Evolutionary conservation across 2,113 vertebrate species (phyloP), one percentile per base, ranked within the genome.

Genomic region (Edolisoma coerulescens): DNA sequence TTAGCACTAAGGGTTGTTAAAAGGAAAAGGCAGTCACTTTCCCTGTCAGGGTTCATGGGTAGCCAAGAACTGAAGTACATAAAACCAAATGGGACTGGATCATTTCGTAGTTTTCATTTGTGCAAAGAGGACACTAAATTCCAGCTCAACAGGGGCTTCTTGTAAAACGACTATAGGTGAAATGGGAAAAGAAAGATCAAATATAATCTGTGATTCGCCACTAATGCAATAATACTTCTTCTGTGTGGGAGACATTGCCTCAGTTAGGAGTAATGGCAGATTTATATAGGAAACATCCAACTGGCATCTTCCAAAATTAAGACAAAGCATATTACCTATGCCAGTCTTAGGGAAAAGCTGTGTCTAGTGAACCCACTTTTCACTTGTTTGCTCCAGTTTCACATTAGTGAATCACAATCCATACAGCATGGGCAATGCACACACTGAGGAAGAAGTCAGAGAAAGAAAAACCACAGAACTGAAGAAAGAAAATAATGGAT

Each of bases 371-470:
- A 60, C 14, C 27, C 20, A 21, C 3, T 41, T 49, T 20, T 33
- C 27, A 33, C 33, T 50, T 45, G 13, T 59, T 64, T 68, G 16
- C 5, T 81, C 14, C 35, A 50, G 10, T 39, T 33, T 63, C 22
- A 45, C 47, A 9, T 8, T 32, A 42, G 10, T 56, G 30, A 79
- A 17, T 74, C 47, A 47, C 41, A 64, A 13, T 57, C 24, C 28
- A 15, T 76, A n/a, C 2, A 63, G 41, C 6, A n/a, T 1, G 0
- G 5, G 9, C 49, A 78, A 45, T 16, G 10, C 10, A 28, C 10
- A 42, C 16, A 49, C 13, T 35, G 35, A 65, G 27, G 32, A 16
- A 84, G 19, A 64, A 89, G 13, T 35, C 0, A 2, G 27, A 75
- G 28, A 61, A 84, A 49, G 2, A 28, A 75, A 73, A 91, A 5